phyloP scores from a whole-genome alignment of 2,888 invertebrate species.

The Apoda limacodes region DNA sequence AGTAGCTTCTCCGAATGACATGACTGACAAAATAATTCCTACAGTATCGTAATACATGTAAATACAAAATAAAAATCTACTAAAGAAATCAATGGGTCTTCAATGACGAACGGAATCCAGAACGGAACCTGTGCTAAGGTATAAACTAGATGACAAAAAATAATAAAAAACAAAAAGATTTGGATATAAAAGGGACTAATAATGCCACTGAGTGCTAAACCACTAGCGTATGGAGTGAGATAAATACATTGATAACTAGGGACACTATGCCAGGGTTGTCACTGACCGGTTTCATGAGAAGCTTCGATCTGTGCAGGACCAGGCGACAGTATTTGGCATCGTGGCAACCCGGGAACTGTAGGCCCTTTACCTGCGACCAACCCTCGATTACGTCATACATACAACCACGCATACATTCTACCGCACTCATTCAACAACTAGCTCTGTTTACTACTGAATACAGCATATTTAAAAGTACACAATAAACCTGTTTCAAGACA shows the following conservation, averaged over 20 bases:
- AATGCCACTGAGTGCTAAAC: slow-evolving; percentile 31
- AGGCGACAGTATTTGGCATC: slow-evolving; percentile 95
- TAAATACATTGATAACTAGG: slow-evolving; percentile 24
- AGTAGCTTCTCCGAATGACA: no score
- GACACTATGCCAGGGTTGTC: slow-evolving; percentile 40
- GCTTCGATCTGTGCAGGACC: slow-evolving; percentile 96
- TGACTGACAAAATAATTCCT: no score
- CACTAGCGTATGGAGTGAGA: slow-evolving; percentile 33
- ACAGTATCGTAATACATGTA: no score
- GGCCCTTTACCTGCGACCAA: slow-evolving; percentile 90
- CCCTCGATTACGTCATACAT: slow-evolving; percentile 40
- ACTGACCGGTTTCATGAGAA: slow-evolving; percentile 97
- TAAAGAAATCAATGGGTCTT: no score
- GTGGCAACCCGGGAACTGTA: slow-evolving; percentile 96
- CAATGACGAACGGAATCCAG: no score
- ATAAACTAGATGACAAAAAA: slow-evolving; percentile 26
- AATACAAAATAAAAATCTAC: no score
- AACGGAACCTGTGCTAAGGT: no score
- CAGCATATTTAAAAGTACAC: no score
- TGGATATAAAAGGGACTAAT: slow-evolving; percentile 33
- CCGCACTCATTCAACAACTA: slow-evolving; percentile 20
- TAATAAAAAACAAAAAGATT: slow-evolving; percentile 25
- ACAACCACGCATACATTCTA: slow-evolving; percentile 29
- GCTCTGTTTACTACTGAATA: no score
- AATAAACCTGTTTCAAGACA: no score